Evolutionary conservation across 2,888 invertebrate genomes (phyloP).

Genomic region (Pseudoips prasinana): DNA sequence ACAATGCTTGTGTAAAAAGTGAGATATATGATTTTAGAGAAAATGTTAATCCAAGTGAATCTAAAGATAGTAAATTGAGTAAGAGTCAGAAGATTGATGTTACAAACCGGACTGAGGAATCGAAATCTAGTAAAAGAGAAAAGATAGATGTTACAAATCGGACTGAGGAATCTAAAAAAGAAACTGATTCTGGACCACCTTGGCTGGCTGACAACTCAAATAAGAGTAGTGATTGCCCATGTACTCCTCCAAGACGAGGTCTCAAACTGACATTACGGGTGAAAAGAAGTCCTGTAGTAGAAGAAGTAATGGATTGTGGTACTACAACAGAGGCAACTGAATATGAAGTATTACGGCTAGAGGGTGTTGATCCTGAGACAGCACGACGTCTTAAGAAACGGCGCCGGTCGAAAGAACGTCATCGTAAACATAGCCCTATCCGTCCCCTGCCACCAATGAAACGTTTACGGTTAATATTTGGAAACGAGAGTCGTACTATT

Average conservation of each 20-base stretch:
- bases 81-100: constrained; percentile 65
- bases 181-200: constrained; percentile 61
- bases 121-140: constrained; percentile 59
- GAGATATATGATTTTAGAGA: constrained; percentile 76
- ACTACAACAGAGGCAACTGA: constrained; percentile 90
- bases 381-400: constrained; percentile 81
- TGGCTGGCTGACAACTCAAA: constrained; percentile 74
- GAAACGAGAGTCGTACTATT: constrained; percentile 94
- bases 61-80: constrained; percentile 62
- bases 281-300: constrained; percentile 92
- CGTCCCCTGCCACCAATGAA: constrained; percentile 89
- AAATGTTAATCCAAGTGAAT: constrained; percentile 76
- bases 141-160: constrained; percentile 60
- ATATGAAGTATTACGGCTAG: constrained; percentile 92
- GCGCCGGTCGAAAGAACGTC: constrained; percentile 73
- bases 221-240: constrained; percentile 74
- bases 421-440: constrained; percentile 77
- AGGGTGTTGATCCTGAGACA: constrained; percentile 85
- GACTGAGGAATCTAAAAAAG: constrained; percentile 65
- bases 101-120: constrained; percentile 58
- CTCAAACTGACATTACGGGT: constrained; percentile 91
- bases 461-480: constrained; percentile 92
- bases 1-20: constrained; percentile 65
- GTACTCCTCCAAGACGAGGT: constrained; percentile 83
- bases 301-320: constrained; percentile 88